phyloP scores from a whole-genome alignment of 2,113 vertebrate genomes.

The Motacilla tschutschensis region DNA sequence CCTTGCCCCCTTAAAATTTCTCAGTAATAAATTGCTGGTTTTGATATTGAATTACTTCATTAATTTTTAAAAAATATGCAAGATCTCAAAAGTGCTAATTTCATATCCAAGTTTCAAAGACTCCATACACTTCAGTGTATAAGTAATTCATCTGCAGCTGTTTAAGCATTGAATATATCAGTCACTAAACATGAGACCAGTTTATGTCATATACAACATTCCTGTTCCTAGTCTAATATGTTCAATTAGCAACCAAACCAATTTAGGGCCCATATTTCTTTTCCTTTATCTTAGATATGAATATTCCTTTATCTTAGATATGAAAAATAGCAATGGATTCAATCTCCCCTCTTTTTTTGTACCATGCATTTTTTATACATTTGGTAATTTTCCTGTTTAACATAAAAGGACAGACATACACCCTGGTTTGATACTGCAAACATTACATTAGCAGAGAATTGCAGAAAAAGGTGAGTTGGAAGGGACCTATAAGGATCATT shows the following conservation, averaged over 20 bases:
- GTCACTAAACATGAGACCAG: not conserved
- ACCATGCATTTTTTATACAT: not conserved
- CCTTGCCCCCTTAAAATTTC: not conserved
- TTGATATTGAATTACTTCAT: not conserved
- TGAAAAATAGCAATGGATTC: not conserved
- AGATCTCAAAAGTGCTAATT: not conserved
- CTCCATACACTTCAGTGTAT: not conserved
- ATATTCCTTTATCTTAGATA: not conserved
- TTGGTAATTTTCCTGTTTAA: not conserved
- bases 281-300: not conserved
- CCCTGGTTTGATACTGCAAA: not conserved
- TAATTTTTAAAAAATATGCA: not conserved
- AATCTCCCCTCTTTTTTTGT: accelerated
- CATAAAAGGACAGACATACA: not conserved
- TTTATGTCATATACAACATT: not conserved
- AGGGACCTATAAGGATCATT: not conserved
- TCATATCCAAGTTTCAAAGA: not conserved
- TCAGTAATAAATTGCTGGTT: not conserved
- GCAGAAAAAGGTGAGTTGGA: not conserved
- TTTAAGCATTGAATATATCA: not conserved
- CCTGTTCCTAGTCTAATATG: not conserved
- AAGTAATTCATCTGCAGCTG: not conserved
- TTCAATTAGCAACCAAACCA: not conserved
- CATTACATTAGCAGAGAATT: not conserved
- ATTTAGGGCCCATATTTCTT: not conserved